Evolutionary conservation across 1,140 invertebrate species (phyloP).

Genomic region (Tetramorium simillimum): DNA sequence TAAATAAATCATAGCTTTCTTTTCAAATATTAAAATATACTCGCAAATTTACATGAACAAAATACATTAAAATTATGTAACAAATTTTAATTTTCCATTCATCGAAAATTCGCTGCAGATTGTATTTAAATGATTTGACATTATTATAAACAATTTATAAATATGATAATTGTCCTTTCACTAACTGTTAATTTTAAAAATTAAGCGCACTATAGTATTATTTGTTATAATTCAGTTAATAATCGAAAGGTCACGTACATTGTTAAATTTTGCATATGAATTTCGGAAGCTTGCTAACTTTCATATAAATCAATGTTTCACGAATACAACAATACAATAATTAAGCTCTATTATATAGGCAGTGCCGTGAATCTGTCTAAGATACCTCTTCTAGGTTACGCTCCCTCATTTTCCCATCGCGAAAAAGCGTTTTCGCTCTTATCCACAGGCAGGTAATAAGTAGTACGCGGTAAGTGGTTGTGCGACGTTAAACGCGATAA

Average conservation of each 20-base stretch:
- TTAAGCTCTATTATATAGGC: not conserved
- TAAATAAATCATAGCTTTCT: not conserved
- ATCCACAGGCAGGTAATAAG: slow-evolving; percentile 9
- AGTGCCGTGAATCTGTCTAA: not conserved
- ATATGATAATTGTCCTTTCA: not conserved
- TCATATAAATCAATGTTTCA: not conserved
- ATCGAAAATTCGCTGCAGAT: not conserved
- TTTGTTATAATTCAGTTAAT: not conserved
- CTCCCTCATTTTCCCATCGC: not conserved
- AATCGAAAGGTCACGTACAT: not conserved
- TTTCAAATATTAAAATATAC: not conserved
- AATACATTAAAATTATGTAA: not conserved
- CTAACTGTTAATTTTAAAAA: not conserved
- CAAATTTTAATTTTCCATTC: slow-evolving; percentile 6
- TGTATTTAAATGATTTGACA: not conserved
- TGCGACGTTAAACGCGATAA: slow-evolving; percentile 45
- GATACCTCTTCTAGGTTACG: too few species aligned
- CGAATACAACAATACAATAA: not conserved
- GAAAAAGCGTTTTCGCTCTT: slow-evolving; percentile 20
- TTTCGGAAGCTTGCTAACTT: not conserved
- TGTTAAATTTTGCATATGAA: not conserved
- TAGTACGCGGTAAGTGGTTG: not conserved
- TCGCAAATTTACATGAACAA: not conserved
- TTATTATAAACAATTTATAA: not conserved
- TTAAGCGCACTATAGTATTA: not conserved